A percentile compares a stretch with the other conserved stretches of the same genome.
phyloP scores from a whole-genome alignment of 2,113 vertebrate species.

The Abramis brama region DNA sequence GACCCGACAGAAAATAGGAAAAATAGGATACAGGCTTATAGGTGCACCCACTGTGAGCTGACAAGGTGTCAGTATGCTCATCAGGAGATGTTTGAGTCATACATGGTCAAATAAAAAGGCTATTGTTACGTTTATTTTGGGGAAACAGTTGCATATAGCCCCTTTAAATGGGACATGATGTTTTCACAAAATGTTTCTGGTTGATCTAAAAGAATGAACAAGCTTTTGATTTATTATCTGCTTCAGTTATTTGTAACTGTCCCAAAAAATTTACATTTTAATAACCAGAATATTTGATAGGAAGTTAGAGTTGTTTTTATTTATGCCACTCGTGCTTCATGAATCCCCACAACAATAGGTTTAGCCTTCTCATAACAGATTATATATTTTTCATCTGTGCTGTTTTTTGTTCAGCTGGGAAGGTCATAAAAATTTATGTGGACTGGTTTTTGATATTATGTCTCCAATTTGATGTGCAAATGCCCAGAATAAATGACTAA shows the following conservation, averaged over 20 bases:
- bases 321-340: neutral
- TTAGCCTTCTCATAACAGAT: neutral
- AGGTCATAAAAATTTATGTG: neutral
- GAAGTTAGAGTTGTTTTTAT: neutral
- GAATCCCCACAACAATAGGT: neutral
- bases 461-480: neutral
- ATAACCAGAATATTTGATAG: neutral
- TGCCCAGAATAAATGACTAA: conserved; percentile 14
- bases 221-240: neutral
- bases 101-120: too few relatives aligned
- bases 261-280: neutral
- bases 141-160: too few relatives aligned
- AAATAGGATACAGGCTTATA: too few relatives aligned
- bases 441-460: conserved; percentile 19
- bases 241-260: neutral
- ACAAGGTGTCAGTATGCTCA: too few relatives aligned
- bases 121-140: too few relatives aligned
- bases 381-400: conserved; percentile 1
- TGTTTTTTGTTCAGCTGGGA: neutral
- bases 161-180: too few relatives aligned
- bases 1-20: too few relatives aligned
- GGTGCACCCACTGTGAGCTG: too few relatives aligned
- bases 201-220: neutral
- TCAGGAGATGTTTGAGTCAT: too few relatives aligned
- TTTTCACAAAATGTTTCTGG: too few relatives aligned